Base-by-base conservation (phyloP, 64 coral and sea anemone genomes). In the Astreopora myriophthalma region DNA sequence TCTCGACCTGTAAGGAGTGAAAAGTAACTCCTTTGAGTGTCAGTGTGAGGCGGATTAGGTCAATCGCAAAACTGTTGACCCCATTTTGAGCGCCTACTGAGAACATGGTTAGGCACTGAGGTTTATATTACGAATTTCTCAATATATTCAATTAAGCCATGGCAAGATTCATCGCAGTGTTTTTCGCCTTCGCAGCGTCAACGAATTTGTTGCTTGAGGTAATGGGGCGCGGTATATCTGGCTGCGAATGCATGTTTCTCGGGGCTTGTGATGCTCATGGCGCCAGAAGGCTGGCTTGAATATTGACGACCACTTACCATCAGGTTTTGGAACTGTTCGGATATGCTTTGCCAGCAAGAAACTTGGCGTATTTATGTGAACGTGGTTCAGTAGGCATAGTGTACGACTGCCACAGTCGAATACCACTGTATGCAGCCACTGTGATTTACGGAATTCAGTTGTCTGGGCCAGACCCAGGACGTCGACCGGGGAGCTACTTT, bases 381-480 rank as follows among this genome's bases (percentile, higher is more conserved):
- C 20, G 30, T 33, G 5, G 28, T 17, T 36, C 52, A 36, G 51
- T 81, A 10, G 49, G 30, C 0, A 62, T 81, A 17, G 14, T 81
- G 49, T 81, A 35, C 33, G 77, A 81, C 52, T 62, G 32, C 10
- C 61, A 81, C 10, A 35, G 8, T 36, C 49, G 33, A 81, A 81
- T 81, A 61, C 77, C 77, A 62, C 30, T 81, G 5, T 81, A 36
- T 28, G 49, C 77, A 8, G 77, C 77, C 20, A 81, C 52, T 62
- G 52, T 60, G 2, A 37, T 81, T 5, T 12, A 17, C 3, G 77
- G 77, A 14, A 4, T 19, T 31, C 77, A 81, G 31, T 16, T 81
- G 1, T 81, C 28, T 22, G 51, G 0, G n/a, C n/a, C n/a, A 7
- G 33, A 1, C 16, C 13, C 2, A 23, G 51, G 14, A 16, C 2